Evolutionary conservation across 2,113 vertebrate genomes (phyloP).

Genomic region (Oncorhynchus kisutch): DNA sequence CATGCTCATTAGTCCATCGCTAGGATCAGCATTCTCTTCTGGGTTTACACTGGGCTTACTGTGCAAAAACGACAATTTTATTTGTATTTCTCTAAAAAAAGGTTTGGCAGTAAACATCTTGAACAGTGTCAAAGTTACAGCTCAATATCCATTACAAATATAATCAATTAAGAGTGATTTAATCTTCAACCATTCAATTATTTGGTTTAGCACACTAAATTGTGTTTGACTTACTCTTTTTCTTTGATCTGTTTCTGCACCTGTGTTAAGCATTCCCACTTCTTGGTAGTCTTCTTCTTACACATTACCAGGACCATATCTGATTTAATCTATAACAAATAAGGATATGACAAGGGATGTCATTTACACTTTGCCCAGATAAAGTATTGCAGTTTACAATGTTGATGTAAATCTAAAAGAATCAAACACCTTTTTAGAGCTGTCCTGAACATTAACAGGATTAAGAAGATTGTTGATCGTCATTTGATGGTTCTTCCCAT

Average conservation of each 20-base stretch:
- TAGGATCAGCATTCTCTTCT: slow-evolving; percentile 84
- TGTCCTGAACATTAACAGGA: slow-evolving; percentile 84
- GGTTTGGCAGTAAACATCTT: too few relatives aligned
- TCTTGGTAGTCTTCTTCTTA: slow-evolving; percentile 85
- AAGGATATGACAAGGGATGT: neutral
- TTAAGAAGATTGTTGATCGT: slow-evolving; percentile 87
- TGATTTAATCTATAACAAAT: slow-evolving; percentile 83
- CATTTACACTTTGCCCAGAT: neutral
- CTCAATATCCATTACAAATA: too few relatives aligned
- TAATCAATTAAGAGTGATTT: too few relatives aligned
- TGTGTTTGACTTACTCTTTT: slow-evolving; percentile 84
- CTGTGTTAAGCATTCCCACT: slow-evolving; percentile 93
- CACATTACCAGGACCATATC: slow-evolving; percentile 91
- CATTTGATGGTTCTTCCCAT: slow-evolving; percentile 93
- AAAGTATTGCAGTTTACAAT: neutral
- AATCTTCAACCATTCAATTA: too few relatives aligned
- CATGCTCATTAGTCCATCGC: slow-evolving; percentile 93
- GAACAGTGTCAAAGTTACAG: too few relatives aligned
- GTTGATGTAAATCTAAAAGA: neutral
- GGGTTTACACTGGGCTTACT: slow-evolving; percentile 77
- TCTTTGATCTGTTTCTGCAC: slow-evolving; percentile 93
- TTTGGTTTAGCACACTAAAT: too few relatives aligned
- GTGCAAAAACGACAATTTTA: slow-evolving; percentile 11
- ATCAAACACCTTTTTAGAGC: slow-evolving; percentile 84
- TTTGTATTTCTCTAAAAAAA: neutral